Evolutionary conservation across 2,113 vertebrate species (phyloP).

Genomic region (Nasalis larvatus): DNA sequence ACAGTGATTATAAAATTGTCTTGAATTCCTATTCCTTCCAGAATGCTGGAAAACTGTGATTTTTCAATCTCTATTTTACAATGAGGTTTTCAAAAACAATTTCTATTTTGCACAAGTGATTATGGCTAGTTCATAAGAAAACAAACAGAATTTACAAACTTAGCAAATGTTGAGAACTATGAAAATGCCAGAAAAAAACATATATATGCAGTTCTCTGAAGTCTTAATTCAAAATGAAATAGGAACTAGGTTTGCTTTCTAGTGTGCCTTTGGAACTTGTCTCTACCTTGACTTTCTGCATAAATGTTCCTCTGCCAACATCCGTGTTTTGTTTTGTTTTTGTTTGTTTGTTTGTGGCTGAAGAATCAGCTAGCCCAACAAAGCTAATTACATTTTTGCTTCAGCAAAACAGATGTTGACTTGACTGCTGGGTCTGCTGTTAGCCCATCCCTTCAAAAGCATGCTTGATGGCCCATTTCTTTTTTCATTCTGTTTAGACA

Average conservation of each 20-base stretch:
- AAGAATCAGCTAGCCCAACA: neutral
- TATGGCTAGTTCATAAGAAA: neutral
- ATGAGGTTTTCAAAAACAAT: neutral
- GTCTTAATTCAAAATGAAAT: conserved; percentile 26
- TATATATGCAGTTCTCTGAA: neutral
- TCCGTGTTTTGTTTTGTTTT: neutral
- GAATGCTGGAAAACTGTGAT: neutral
- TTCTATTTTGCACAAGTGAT: neutral
- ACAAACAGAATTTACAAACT: neutral
- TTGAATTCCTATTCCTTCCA: neutral
- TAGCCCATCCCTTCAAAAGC: neutral
- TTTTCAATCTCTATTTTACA: neutral
- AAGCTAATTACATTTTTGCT: neutral
- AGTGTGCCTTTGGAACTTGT: neutral
- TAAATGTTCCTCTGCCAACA: neutral
- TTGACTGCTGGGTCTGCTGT: neutral
- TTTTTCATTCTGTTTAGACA: neutral
- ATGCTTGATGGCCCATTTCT: neutral
- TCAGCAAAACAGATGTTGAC: neutral
- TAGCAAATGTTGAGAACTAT: neutral
- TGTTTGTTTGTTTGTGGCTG: neutral
- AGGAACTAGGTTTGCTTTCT: neutral
- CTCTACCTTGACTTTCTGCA: neutral
- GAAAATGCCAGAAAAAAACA: neutral
- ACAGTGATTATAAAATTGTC: neutral